Conservation (phyloP, 2,113 vertebrate genomes). For the Coracopsis vasa region DNA sequence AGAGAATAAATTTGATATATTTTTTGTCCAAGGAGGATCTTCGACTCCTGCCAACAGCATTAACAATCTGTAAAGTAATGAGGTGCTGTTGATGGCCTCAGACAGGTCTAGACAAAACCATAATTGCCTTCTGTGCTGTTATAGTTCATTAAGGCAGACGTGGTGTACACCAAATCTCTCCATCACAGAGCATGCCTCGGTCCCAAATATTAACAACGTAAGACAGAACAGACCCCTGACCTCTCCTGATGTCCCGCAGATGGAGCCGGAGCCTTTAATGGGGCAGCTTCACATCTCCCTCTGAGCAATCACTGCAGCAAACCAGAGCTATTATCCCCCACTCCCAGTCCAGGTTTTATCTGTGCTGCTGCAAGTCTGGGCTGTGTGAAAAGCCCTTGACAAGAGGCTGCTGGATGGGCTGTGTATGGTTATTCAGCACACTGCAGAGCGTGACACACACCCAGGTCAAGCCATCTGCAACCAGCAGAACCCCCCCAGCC, state of each 20-base stretch:
- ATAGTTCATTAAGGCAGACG: slow-evolving; percentile 45
- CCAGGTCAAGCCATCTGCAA: background rate
- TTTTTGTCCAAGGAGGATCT: background rate
- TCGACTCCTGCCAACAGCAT: slow-evolving; percentile 23
- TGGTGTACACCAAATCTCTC: background rate
- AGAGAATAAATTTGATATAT: background rate
- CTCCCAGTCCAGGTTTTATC: accelerated
- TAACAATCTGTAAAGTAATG: slow-evolving; percentile 14
- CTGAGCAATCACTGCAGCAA: background rate
- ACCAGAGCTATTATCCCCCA: background rate
- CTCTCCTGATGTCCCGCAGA: background rate
- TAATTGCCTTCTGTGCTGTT: slow-evolving; percentile 59
- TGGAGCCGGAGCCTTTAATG: background rate
- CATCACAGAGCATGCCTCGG: background rate
- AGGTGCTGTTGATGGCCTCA: background rate
- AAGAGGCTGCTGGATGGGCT: background rate
- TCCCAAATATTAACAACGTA: background rate
- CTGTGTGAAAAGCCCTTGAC: background rate
- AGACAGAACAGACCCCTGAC: background rate
- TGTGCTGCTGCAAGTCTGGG: accelerated
- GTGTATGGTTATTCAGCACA: accelerated
- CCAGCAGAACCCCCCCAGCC: background rate
- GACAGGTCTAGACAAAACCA: slow-evolving; percentile 11
- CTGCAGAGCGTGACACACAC: background rate
- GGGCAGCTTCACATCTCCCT: background rate